Evolutionary conservation across 2,888 invertebrate genomes (phyloP), one percentile per base, ranked within the genome.

Genomic region (Scaptomyza parva): DNA sequence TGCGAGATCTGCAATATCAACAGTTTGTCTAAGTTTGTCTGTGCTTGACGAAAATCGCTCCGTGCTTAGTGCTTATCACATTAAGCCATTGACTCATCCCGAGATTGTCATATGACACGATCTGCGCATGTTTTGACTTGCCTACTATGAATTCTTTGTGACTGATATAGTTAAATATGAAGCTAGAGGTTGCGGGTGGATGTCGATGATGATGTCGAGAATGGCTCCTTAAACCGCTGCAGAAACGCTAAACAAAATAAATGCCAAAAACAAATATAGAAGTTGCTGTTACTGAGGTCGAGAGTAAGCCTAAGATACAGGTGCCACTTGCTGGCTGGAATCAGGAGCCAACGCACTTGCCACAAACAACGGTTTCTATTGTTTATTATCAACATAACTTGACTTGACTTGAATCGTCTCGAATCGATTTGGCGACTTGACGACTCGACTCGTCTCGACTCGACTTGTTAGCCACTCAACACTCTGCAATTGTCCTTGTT

Each of bases 401-500:
- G 18, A 45, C 28, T 45, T 45, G 26, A 28, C 28, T 24, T 43
- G 43, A 24, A 22, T 14, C 22, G 24, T 14, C 11, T 43, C 14
- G 35, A 22, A 20, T 35, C 22, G 69, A 67, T 30, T 47, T 20
- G 18, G 20, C 30, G 30, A 33, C 30, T 47, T 47, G 45, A n/a
- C n/a, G 26, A 28, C 28, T 24, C 26, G 43, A 24, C 43, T 14
- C 22, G 24, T 14, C 11, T 43, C 14, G 35, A 30, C 37, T 45
- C 45, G 40, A 71, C 74, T 73, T 74, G 75, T 70, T 40, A 59
- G 45, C 80, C 83, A 82, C 86, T 82, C 65, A 63, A 86, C 64
- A 70, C 53, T 65, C 55, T 65, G 78, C 85, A 78, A 81, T 84
- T 82, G 86, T 82, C 86, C 86, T 86, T 83, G 83, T 83, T 67